Evolutionary conservation across 1,140 invertebrate genomes (phyloP).

Genomic region (Drosophila triauraria): DNA sequence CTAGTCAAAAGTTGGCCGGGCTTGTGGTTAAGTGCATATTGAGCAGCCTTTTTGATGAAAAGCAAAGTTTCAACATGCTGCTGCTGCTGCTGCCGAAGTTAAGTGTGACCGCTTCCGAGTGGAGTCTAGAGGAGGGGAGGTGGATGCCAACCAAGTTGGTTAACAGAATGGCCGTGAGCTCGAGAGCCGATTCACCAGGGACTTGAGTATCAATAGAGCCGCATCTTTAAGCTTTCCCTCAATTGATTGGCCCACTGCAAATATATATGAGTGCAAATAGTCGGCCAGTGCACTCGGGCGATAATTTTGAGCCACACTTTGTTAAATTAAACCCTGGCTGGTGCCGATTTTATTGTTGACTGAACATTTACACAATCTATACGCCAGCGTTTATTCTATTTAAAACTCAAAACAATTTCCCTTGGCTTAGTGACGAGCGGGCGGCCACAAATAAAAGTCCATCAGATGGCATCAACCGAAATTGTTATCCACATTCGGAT

Average conservation of each 20-base stretch:
- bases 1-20: constrained; percentile 29
- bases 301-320: constrained; percentile 67
- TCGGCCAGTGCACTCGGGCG: constrained; percentile 63
- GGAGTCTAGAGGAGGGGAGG: neutral
- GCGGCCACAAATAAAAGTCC: too few species aligned
- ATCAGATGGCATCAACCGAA: constrained; percentile 70
- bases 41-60: constrained; percentile 62
- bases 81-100: constrained; percentile 35
- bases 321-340: constrained; percentile 41
- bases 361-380: constrained; percentile 79
- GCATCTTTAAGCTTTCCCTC: constrained; percentile 31
- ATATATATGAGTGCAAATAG: neutral
- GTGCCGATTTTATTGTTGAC: constrained; percentile 67
- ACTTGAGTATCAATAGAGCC: constrained; percentile 40
- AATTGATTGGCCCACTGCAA: constrained; percentile 20
- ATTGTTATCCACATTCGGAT: constrained; percentile 69
- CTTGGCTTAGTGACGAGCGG: constrained; percentile 56
- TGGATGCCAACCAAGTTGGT: constrained; percentile 27
- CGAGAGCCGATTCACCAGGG: constrained; percentile 24
- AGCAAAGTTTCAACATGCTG: constrained; percentile 67
- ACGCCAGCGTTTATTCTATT: constrained; percentile 80
- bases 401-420: constrained; percentile 79
- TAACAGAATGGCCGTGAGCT: constrained; percentile 45
- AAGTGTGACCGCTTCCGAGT: constrained; percentile 52
- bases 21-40: constrained; percentile 71